phyloP scores from a whole-genome alignment of 2,113 vertebrate genomes.

The Romanogobio albipinnatus region DNA sequence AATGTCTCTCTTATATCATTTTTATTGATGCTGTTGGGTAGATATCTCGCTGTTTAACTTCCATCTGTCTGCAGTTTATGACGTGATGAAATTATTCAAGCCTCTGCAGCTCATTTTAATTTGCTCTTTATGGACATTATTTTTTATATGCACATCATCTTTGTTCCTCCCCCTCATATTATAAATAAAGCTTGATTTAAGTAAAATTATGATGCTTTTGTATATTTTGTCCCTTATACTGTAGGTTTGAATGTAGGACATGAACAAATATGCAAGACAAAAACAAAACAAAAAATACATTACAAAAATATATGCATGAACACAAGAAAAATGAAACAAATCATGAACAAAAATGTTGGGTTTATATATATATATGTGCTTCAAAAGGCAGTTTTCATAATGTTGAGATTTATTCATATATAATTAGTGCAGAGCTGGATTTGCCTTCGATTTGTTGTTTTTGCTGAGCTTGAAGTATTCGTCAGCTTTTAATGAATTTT shows the following conservation, averaged over 20 bases:
- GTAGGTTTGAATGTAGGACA: slow-evolving; percentile 8
- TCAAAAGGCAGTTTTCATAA: background rate
- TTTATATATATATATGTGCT: background rate
- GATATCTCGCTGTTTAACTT: slow-evolving; percentile 28
- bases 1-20: background rate
- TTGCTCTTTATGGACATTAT: slow-evolving; percentile 43
- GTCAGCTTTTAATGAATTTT: background rate
- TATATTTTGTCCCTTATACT: slow-evolving; percentile 48
- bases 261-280: background rate
- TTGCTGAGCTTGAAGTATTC: background rate
- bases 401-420: background rate
- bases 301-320: background rate
- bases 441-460: background rate
- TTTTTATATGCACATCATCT: slow-evolving; percentile 26
- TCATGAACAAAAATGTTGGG: background rate
- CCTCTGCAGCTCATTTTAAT: slow-evolving; percentile 31
- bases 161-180: slow-evolving; percentile 27
- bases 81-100: slow-evolving; percentile 33
- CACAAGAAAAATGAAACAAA: background rate
- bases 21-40: slow-evolving; percentile 7
- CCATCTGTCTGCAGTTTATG: slow-evolving; percentile 35
- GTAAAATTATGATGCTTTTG: slow-evolving; percentile 50
- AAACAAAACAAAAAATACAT: background rate
- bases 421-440: background rate
- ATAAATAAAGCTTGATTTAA: slow-evolving; percentile 56